Evolutionary conservation across 2,888 invertebrate species (phyloP), one percentile per base, ranked within the genome.

Genomic region (Dynastes maya): DNA sequence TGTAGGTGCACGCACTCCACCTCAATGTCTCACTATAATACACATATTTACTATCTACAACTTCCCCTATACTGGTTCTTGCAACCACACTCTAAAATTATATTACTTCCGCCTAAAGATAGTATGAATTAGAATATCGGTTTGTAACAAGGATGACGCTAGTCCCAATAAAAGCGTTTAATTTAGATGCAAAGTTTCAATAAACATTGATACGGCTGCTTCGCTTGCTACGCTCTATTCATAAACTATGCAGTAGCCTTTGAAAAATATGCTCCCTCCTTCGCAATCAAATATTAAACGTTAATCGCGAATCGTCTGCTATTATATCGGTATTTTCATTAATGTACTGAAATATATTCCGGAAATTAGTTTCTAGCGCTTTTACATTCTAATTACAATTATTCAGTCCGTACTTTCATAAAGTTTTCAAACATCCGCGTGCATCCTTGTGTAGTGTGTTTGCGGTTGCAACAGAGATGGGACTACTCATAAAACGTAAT

Each of bases 111-210:
- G 5, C 5, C 32, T 37, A 5, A 37, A 37, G 32, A 37, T 5
- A 5, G 6, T 37, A 37, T 37, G 32, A 37, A 37, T 37, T 5
- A 37, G 4, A 55, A 55, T 55, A n/a, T 55, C n/a, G 6, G 0
- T 55, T 2, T 8, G 6, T 55, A n/a, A 70, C 5, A 37, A 37
- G 32, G 32, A 37, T 37, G 32, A 5, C 32, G 32, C 32, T 37
- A 37, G 2, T 37, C 32, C 5, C 5, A 37, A 37, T 5, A 37
- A 37, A 22, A 37, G 55, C 37, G 8, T 71, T 58, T 58, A 55
- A 71, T 71, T 55, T 71, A 37, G 22, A 71, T 58, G 40, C 71
- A 71, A 37, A 58, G 71, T 71, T 71, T 37, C 55, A 58, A 71
- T 71, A 58, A 55, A 71, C 40, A 58, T 70, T 70, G 4, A 65